Base-by-base conservation (phyloP, 1,140 invertebrate genomes). In the Hetaerina americana region DNA sequence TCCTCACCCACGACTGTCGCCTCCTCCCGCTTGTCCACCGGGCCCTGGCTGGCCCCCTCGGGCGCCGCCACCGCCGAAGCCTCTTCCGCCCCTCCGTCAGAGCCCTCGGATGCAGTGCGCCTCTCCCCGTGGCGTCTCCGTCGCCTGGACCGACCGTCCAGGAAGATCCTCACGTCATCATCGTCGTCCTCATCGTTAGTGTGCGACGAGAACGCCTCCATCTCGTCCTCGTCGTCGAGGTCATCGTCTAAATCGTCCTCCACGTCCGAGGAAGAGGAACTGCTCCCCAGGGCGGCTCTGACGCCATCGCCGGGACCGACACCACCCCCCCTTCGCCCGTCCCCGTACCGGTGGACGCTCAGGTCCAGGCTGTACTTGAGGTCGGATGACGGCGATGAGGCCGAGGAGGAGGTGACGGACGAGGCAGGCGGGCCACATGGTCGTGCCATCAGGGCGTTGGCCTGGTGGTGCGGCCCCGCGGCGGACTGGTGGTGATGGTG, bases 351-450 rank as follows among this genome's bases (percentile, higher is more conserved):
- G 57, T 80, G 80, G 74, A 82, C 78, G 69, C 79, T 80, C n/a
- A 87, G 76, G 74, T 87, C 87, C 5, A 89, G 77, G 72, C 84
- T 85, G 77, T 88, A 87, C 77, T 91, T 92, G 72, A 88, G 88
- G 73, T 90, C 89, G 27, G 40, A 57, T 5, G 40, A 57, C 12
- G 66, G 26, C n/a, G 57, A 26, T 22, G 40, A 70, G 18, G 66
- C 27, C 5, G 28, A 67, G 66, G 70, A 27, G 28, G 67, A 31
- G 28, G 25, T 28, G 66, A 71, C 26, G 66, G 72, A 28, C 66
- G 70, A 40, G 70, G 24, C 26, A 71, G 69, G 68, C 40, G 27
- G 24, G 8, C 69, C 69, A 24, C 22, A 28, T 27, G 26, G n/a
- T 28, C 66, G 66, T 22, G 71, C 66, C 26, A n/a, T 18, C 3